Base-by-base conservation (phyloP, 1,140 invertebrate genomes). In the Heliconius eleuchia region DNA sequence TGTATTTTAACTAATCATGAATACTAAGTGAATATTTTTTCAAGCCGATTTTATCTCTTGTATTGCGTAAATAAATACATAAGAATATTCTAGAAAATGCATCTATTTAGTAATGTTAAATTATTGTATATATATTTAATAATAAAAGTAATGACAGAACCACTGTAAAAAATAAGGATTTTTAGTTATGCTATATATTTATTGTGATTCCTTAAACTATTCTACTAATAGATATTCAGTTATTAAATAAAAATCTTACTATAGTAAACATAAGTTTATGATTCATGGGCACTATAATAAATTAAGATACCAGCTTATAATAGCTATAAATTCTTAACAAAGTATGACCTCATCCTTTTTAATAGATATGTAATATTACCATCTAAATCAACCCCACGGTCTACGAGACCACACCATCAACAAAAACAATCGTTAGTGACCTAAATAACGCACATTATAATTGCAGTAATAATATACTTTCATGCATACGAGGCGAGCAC, bases 401-500 rank as follows among this genome's bases (percentile, higher is more conserved):
- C 76, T 77, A 23, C 30, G 39, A 23, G n/a, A 73, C 60, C 60
- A 50, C 71, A 71, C 46, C 39, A 81, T 78, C 34, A 73, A 79
- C 75, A 81, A 74, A 79, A 79, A 78, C 60, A 83, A 84, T 84
- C 79, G 84, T 83, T 84, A 82, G 71, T 88, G 90, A 89, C 90
- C 90, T 86, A 90, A 85, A 90, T 92, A 89, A 81, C 86, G 84
- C 85, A 86, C 87, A 89, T 87, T 89, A 87, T 85, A 84, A 88
- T 83, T 89, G 89, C 88, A 88, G 83, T 88, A 91, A 91, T 89
- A 92, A 89, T 89, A 89, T 88, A 92, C 88, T 91, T 91, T 92
- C 88, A 90, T 91, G 87, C 83, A 90, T 84, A 89, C 80, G 82
- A 86, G 81, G 78, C 82, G 81, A 82, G 80, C 85, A 84, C 73